Conservation (phyloP, 1,140 invertebrate species). For the Steinernema feltiae region DNA sequence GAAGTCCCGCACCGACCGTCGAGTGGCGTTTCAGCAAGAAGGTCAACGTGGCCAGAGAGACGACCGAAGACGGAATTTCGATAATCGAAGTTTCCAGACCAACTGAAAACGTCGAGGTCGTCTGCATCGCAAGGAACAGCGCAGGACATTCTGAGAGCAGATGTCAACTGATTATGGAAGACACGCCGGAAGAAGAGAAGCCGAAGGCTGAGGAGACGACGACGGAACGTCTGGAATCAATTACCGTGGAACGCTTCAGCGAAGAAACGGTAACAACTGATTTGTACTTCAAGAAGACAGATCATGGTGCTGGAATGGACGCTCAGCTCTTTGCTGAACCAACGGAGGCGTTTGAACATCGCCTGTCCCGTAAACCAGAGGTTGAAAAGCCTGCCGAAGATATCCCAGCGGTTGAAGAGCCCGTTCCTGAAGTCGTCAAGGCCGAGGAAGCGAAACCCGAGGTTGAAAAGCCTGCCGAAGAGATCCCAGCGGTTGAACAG, state of each 20-base stretch:
- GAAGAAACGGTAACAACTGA: not conserved
- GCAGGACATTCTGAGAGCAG: constrained; percentile 19
- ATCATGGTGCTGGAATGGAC: not conserved
- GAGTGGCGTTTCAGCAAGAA: constrained; percentile 11
- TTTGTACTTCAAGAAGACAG: not conserved
- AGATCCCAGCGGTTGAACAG: not conserved
- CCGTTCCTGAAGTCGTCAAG: constrained; percentile 16
- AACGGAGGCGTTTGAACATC: constrained; percentile 4
- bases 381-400: not conserved
- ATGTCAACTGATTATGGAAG: not conserved
- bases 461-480: not conserved
- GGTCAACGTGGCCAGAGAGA: constrained; percentile 15
- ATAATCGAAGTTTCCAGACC: constrained; percentile 12
- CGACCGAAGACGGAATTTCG: constrained; percentile 28
- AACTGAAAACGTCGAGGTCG: not conserved
- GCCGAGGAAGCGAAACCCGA: not conserved
- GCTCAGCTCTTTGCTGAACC: not conserved
- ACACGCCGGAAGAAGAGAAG: constrained; percentile 17
- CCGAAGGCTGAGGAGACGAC: constrained; percentile 13
- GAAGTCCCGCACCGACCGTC: constrained; percentile 12
- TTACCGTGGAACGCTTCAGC: not conserved
- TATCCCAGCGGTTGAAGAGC: not conserved
- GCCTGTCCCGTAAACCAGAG: not conserved
- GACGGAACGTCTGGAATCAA: not conserved
- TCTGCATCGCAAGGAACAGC: constrained; percentile 18